These are phyloP conservation scores for Drosophila glabriapex DNA, from an alignment of 2,888 invertebrate species.

Conservation along the genomic window DNA sequence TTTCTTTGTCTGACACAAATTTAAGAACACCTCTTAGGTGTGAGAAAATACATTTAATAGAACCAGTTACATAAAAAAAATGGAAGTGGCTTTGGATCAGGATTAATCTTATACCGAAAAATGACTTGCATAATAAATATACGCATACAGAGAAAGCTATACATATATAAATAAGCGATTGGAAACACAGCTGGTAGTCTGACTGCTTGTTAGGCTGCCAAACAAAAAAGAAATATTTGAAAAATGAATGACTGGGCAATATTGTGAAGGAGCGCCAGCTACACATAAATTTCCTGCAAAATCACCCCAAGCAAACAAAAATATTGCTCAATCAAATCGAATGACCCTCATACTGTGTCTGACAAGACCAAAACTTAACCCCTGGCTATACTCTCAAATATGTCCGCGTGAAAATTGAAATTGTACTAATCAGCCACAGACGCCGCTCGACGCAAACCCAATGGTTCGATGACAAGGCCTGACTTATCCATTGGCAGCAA, in stretches of 20 bases:
- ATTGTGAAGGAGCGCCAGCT: constrained; percentile 29
- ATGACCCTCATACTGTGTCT: constrained; percentile 57
- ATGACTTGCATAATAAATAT: constrained; percentile 34
- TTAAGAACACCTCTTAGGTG: background rate
- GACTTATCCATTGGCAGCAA: constrained; percentile 8
- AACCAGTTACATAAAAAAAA: background rate
- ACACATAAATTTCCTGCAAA: constrained; percentile 71
- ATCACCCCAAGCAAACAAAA: constrained; percentile 69
- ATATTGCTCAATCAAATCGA: constrained; percentile 73
- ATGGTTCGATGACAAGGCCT: background rate
- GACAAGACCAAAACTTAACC: constrained; percentile 43
- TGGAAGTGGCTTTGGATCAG: background rate
- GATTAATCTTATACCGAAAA: constrained; percentile 6
- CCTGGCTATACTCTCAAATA: constrained; percentile 36
- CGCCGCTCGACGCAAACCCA: constrained; percentile 13
- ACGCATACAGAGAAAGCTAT: constrained; percentile 1
- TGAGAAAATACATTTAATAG: background rate
- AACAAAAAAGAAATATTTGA: constrained; percentile 36
- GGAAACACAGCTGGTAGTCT: constrained; percentile 45
- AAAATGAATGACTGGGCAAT: constrained; percentile 60
- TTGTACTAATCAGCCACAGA: constrained; percentile 67
- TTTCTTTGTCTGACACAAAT: background rate
- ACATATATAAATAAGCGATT: constrained; percentile 28
- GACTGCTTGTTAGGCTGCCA: constrained; percentile 36
- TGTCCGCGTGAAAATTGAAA: constrained; percentile 77